Conservation (phyloP, 2,888 invertebrate genomes). For the Tanytarsus gracilentus region DNA sequence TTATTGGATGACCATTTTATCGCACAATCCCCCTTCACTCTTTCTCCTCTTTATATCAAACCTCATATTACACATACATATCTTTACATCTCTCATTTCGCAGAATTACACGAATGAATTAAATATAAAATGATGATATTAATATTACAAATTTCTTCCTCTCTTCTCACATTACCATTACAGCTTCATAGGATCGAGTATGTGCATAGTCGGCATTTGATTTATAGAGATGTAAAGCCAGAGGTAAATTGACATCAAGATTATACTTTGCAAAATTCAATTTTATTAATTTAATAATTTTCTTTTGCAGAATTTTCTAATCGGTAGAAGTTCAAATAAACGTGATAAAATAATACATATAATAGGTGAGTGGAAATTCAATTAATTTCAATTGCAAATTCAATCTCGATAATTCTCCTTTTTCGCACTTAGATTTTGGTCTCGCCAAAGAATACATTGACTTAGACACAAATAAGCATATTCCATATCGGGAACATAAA, state of each 20-base stretch:
- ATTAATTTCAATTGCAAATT: neutral
- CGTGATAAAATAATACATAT: conserved; percentile 99
- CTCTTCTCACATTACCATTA: conserved; percentile 38
- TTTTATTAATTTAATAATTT: neutral
- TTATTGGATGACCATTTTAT: too few species aligned
- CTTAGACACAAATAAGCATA: conserved; percentile 99
- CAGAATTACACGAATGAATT: neutral
- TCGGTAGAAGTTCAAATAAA: conserved; percentile 94
- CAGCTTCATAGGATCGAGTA: conserved; percentile 98
- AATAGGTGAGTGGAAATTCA: conserved; percentile 58
- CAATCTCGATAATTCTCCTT: too few species aligned
- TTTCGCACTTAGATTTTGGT: conserved; percentile 88
- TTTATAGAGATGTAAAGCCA: conserved; percentile 99
- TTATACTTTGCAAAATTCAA: neutral
- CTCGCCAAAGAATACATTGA: conserved; percentile 99
- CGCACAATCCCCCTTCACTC: too few species aligned
- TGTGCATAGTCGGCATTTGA: conserved; percentile 97
- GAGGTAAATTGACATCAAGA: neutral
- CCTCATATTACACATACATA: too few species aligned
- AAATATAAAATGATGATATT: neutral
- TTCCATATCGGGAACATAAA: conserved; percentile 99
- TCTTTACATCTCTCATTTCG: neutral
- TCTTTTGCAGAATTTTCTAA: conserved; percentile 79
- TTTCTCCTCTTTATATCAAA: too few species aligned
- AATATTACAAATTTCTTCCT: neutral